phyloP scores from a whole-genome alignment of 2,888 invertebrate genomes.

The Drosophila meridiana region DNA sequence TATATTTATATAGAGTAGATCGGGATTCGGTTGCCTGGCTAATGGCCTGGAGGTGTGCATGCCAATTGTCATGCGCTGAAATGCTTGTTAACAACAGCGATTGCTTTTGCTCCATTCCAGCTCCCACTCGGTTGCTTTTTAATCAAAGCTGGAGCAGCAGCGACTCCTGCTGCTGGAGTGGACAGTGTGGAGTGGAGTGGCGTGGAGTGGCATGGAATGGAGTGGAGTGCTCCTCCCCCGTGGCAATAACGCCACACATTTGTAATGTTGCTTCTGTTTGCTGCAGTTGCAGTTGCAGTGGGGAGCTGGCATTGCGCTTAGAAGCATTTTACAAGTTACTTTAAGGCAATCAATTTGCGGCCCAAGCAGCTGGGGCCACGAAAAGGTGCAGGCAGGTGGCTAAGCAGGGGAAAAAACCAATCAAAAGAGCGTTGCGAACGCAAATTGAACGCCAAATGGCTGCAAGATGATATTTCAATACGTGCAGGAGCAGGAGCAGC shows the following conservation, averaged over 20 bases:
- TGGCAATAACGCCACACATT: conserved; percentile 84
- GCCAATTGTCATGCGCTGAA: conserved; percentile 83
- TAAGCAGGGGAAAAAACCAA: conserved; percentile 61
- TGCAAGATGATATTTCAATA: conserved; percentile 79
- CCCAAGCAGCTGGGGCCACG: conserved; percentile 44
- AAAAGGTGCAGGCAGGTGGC: conserved; percentile 25
- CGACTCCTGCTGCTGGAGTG: conserved; percentile 30
- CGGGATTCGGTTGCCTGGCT: conserved; percentile 25
- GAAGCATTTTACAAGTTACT: conserved; percentile 79
- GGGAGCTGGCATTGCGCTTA: conserved; percentile 41
- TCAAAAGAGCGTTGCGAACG: conserved; percentile 80
- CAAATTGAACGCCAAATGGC: conserved; percentile 79
- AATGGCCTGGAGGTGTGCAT: conserved; percentile 82
- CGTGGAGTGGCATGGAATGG: not conserved
- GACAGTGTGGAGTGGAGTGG: not conserved
- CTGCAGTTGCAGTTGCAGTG: conserved; percentile 45
- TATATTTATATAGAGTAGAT: not conserved
- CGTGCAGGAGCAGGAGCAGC: conserved; percentile 37
- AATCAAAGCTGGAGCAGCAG: conserved; percentile 69
- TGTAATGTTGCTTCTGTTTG: conserved; percentile 83
- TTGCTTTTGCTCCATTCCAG: conserved; percentile 52
- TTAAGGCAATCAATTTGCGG: conserved; percentile 82
- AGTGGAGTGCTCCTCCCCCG: conserved; percentile 65
- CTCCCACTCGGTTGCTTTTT: conserved; percentile 66
- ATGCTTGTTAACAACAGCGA: conserved; percentile 82